Evolutionary conservation across 2,888 invertebrate genomes (phyloP).

Genomic region (Crocallis elinguaria): DNA sequence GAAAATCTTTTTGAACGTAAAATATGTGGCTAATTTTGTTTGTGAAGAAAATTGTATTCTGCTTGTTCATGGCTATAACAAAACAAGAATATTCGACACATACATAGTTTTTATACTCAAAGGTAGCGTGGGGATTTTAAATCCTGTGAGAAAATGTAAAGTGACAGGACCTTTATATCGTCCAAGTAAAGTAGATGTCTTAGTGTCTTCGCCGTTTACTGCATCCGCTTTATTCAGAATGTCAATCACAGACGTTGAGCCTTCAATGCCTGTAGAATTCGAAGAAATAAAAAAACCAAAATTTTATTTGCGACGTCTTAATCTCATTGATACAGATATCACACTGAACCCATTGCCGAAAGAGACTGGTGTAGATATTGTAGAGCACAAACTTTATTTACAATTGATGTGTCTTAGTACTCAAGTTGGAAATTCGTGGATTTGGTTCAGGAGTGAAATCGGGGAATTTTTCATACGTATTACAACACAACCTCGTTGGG

Average conservation of each 20-base stretch:
- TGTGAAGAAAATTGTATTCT: conserved; percentile 61
- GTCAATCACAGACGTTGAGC: conserved; percentile 66
- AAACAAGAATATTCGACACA: conserved; percentile 77
- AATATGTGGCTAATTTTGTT: conserved; percentile 70
- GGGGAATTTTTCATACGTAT: conserved; percentile 75
- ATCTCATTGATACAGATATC: conserved; percentile 69
- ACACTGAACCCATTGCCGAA: conserved; percentile 57
- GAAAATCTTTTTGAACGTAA: conserved; percentile 67
- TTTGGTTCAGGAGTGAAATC: conserved; percentile 71
- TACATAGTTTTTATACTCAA: conserved; percentile 67
- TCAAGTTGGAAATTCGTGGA: conserved; percentile 66
- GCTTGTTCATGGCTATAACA: conserved; percentile 74
- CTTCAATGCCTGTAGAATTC: conserved; percentile 60
- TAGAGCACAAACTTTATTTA: conserved; percentile 66
- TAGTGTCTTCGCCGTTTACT: conserved; percentile 66
- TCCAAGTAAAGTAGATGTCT: conserved; percentile 68
- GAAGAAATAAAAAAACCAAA: conserved; percentile 49
- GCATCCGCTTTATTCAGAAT: conserved; percentile 51
- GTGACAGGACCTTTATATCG: conserved; percentile 72
- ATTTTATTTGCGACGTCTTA: conserved; percentile 65
- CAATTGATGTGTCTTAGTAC: conserved; percentile 71
- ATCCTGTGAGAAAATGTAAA: conserved; percentile 69
- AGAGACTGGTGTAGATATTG: conserved; percentile 57
- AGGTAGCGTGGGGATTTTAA: conserved; percentile 60
- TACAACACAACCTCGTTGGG: conserved; percentile 73